These are phyloP conservation scores for Idaea biselata DNA, from an alignment of 2,888 invertebrate species.

Conservation along the genomic window DNA sequence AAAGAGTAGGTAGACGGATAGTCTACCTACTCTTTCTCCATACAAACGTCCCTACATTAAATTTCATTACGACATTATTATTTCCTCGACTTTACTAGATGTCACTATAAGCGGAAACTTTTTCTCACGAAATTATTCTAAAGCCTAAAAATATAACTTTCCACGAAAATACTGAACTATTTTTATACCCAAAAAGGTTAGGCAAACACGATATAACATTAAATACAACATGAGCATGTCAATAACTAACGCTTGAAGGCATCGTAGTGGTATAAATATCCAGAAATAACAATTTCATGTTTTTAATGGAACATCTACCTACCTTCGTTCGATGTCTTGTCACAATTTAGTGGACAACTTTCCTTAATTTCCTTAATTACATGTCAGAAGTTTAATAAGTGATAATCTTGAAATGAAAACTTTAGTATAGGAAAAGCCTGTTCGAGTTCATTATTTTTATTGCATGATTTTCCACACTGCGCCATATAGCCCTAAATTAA, in stretches of 20 bases:
- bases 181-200: not conserved
- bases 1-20: too few relatives aligned
- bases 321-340: constrained; percentile 25
- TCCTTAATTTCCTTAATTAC: constrained; percentile 36
- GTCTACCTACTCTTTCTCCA: too few relatives aligned
- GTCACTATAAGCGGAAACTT: not conserved
- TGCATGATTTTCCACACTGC: too few relatives aligned
- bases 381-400: constrained; percentile 25
- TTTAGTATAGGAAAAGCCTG: too few relatives aligned
- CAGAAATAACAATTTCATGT: constrained; percentile 16
- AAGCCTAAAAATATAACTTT: not conserved
- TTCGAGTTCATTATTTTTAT: too few relatives aligned
- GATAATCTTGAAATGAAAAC: not conserved
- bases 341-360: constrained; percentile 35
- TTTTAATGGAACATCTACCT: constrained; percentile 17
- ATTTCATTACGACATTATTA: not conserved
- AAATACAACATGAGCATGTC: not conserved
- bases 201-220: not conserved
- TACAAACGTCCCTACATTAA: not conserved
- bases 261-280: not conserved
- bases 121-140: not conserved
- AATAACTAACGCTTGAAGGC: constrained; percentile 2
- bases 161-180: not conserved
- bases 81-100: not conserved
- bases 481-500: too few relatives aligned